A percentile compares a stretch with the other conserved stretches of the same genome.
These are phyloP conservation scores for Pachyrhynchus sulphureomaculatus DNA, from an alignment of 1,140 invertebrate species.

Conservation along the genomic window DNA sequence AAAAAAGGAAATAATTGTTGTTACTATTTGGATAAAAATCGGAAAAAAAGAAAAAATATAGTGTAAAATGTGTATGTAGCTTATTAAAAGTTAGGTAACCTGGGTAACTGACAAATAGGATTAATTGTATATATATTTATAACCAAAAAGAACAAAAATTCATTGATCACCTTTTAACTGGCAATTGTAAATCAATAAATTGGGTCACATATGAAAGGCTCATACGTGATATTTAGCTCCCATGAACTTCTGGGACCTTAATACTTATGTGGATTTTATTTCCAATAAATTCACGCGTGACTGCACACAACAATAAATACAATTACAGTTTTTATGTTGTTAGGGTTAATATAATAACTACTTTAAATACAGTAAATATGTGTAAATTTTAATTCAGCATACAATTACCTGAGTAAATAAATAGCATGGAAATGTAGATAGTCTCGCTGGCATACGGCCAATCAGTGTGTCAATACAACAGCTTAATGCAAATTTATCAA, in stretches of 20 bases:
- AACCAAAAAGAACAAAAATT: too few relatives aligned
- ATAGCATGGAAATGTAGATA: neutral
- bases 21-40: too few relatives aligned
- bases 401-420: too few relatives aligned
- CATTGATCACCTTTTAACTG: too few relatives aligned
- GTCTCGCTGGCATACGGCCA: neutral
- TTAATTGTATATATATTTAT: too few relatives aligned
- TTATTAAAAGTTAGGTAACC: too few relatives aligned
- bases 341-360: neutral
- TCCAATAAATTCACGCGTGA: conserved; percentile 49
- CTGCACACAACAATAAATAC: neutral
- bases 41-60: too few relatives aligned
- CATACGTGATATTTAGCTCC: conserved; percentile 9
- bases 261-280: conserved; percentile 44
- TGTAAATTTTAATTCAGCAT: too few relatives aligned
- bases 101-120: too few relatives aligned
- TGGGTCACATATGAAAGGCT: neutral
- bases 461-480: neutral
- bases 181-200: neutral
- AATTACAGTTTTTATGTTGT: neutral
- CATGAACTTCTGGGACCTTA: conserved; percentile 32
- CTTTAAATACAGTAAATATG: neutral
- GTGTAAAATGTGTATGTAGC: too few relatives aligned
- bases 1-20: too few relatives aligned
- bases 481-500: neutral